These are phyloP conservation scores for Listrodromus nycthemerus DNA, from an alignment of 2,888 invertebrate species.

Conservation along the genomic window DNA sequence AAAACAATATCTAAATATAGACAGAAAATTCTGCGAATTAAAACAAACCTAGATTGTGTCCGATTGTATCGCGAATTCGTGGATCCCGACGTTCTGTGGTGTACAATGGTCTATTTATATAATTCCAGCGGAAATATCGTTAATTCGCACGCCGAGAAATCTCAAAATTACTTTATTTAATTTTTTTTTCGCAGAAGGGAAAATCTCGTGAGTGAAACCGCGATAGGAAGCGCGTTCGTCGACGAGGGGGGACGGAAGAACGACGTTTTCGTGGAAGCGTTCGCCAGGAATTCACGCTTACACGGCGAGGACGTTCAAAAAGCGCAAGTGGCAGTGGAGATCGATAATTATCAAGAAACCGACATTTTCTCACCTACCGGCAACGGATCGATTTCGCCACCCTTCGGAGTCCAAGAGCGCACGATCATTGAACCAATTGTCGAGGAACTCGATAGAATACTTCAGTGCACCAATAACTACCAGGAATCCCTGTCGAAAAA, in stretches of 20 bases:
- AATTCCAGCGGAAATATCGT: slow-evolving; percentile 34
- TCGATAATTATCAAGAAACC: slow-evolving; percentile 20
- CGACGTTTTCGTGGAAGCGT: slow-evolving; percentile 43
- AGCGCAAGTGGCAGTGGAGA: slow-evolving; percentile 32
- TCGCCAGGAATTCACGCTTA: slow-evolving; percentile 54
- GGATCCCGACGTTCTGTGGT: background rate
- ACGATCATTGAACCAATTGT: slow-evolving; percentile 71
- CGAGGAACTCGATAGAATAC: slow-evolving; percentile 72
- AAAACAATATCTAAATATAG: too few species aligned
- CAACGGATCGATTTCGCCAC: slow-evolving; percentile 30
- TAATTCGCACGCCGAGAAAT: slow-evolving; percentile 35
- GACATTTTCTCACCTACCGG: slow-evolving; percentile 26
- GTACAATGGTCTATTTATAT: slow-evolving; percentile 36
- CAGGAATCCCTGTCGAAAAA: slow-evolving; percentile 48
- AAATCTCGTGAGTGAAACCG: slow-evolving; percentile 18
- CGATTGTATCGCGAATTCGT: background rate
- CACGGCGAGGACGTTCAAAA: slow-evolving; percentile 51
- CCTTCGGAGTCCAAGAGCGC: slow-evolving; percentile 49
- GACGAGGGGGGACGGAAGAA: slow-evolving; percentile 6
- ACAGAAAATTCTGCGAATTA: slow-evolving; percentile 7
- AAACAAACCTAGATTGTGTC: background rate
- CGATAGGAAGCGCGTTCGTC: background rate
- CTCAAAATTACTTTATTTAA: slow-evolving; percentile 19
- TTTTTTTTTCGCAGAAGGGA: slow-evolving; percentile 47
- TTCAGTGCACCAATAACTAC: slow-evolving; percentile 59